phyloP scores from a whole-genome alignment of 2,113 vertebrate species.

The Pseudopipra pipra region DNA sequence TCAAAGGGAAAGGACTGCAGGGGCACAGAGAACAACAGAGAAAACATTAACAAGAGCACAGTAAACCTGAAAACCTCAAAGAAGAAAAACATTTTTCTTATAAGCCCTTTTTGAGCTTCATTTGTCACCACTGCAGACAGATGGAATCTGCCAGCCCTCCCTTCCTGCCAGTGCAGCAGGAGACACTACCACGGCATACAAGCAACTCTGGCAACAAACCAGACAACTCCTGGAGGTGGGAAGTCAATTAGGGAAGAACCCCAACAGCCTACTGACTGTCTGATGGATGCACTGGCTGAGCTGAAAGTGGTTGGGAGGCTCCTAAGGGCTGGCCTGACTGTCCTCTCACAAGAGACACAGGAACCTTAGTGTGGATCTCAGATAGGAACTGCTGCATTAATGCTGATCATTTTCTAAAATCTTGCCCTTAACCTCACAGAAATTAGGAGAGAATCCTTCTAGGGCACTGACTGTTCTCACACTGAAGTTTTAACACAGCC shows the following conservation, averaged over 20 bases:
- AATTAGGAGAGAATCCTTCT: not conserved
- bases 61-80: not conserved
- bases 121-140: not conserved
- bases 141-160: not conserved
- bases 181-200: not conserved
- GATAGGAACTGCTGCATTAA: not conserved
- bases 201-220: not conserved
- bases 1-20: not conserved
- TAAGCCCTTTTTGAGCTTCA: not conserved
- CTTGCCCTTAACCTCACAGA: not conserved
- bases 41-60: not conserved
- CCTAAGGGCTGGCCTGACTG: not conserved
- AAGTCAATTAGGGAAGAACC: not conserved
- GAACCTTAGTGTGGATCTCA: not conserved
- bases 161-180: not conserved
- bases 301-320: not conserved
- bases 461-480: not conserved
- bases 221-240: not conserved
- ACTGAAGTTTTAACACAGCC: not conserved
- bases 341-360: not conserved
- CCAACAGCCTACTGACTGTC: not conserved
- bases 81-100: not conserved
- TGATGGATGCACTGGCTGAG: not conserved
- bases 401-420: not conserved
- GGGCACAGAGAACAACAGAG: not conserved